phyloP scores from a whole-genome alignment of 2,888 invertebrate species.

The Digitonthophagus gazella region DNA sequence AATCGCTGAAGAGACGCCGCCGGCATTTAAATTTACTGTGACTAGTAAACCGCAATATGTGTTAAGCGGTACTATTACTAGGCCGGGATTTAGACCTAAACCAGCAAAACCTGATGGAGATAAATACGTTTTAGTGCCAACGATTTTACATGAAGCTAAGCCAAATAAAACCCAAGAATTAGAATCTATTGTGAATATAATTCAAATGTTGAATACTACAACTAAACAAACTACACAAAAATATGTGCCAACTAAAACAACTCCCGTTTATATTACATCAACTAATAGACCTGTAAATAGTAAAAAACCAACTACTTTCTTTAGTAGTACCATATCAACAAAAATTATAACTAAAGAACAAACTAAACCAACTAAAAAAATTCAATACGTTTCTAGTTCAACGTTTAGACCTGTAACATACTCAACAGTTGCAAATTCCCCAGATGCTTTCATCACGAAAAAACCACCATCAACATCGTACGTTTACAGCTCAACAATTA shows the following conservation, averaged over 20 bases:
- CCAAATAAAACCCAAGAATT: conserved; percentile 52
- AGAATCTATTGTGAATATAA: conserved; percentile 60
- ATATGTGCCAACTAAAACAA: conserved; percentile 31
- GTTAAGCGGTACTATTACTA: conserved; percentile 44
- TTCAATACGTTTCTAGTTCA: conserved; percentile 33
- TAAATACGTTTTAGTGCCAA: conserved; percentile 59
- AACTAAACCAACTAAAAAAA: conserved; percentile 45
- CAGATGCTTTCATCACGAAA: conserved; percentile 38
- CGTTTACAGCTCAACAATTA: conserved; percentile 42
- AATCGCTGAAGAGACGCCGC: conserved; percentile 34
- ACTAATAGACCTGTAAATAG: conserved; percentile 41
- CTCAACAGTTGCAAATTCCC: conserved; percentile 40
- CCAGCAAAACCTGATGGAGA: conserved; percentile 51
- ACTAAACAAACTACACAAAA: conserved; percentile 31
- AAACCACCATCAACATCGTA: conserved; percentile 51
- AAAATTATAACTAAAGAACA: conserved; percentile 35
- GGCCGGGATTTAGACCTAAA: conserved; percentile 59
- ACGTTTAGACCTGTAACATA: conserved; percentile 44
- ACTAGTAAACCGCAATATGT: conserved; percentile 41
- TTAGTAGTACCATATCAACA: conserved; percentile 45
- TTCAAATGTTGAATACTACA: conserved; percentile 60
- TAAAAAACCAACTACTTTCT: conserved; percentile 52
- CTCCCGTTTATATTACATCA: conserved; percentile 31
- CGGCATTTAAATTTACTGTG: conserved; percentile 25
- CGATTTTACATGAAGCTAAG: conserved; percentile 49